phyloP scores from a whole-genome alignment of 2,888 invertebrate species.

The Bellardia pandia region DNA sequence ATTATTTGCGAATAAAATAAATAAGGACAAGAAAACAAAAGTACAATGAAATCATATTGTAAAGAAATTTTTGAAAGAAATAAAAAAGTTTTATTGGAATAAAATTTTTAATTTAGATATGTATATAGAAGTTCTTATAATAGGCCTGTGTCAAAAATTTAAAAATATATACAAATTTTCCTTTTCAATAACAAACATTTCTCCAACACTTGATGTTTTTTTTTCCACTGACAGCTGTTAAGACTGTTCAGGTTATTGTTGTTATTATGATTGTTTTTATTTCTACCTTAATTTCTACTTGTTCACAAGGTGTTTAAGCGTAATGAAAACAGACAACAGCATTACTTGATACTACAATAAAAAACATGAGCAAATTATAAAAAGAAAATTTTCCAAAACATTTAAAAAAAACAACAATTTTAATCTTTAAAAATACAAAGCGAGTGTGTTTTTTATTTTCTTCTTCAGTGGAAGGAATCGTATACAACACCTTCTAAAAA shows the following conservation, averaged over 20 bases:
- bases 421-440: neutral
- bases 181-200: neutral
- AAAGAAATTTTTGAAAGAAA: neutral
- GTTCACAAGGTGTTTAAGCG: constrained; percentile 29
- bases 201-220: neutral
- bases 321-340: constrained; percentile 46
- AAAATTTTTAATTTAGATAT: too few relatives aligned
- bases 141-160: too few relatives aligned
- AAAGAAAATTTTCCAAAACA: constrained; percentile 1
- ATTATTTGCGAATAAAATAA: constrained; percentile 2
- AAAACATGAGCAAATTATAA: neutral
- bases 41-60: constrained; percentile 6
- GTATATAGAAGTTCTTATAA: too few relatives aligned
- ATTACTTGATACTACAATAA: constrained; percentile 24
- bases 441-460: neutral
- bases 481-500: constrained; percentile 12
- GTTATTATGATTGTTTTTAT: neutral
- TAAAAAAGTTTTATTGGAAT: neutral
- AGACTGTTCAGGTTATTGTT: neutral
- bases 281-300: neutral
- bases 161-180: too few relatives aligned
- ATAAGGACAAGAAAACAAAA: neutral
- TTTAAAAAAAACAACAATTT: neutral
- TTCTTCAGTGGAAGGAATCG: neutral
- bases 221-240: neutral